Evolutionary conservation across 2,888 invertebrate genomes (phyloP).

Genomic region (Parapristionchus giblindavisi): DNA sequence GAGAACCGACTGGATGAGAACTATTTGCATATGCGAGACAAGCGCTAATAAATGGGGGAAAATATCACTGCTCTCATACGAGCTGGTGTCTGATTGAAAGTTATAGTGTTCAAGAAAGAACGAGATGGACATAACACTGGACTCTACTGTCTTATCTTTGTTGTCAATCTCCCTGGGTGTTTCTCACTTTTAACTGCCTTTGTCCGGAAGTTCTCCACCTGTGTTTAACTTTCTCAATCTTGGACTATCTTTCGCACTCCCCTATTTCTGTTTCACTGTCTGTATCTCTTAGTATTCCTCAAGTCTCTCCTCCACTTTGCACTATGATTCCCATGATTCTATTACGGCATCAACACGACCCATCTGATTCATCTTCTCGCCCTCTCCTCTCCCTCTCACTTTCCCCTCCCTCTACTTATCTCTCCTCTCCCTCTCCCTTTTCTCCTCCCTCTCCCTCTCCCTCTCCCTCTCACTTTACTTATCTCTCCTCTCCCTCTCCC

Average conservation of each 20-base stretch:
- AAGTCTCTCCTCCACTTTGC: background rate
- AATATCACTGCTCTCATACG: no score
- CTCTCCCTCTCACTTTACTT: background rate
- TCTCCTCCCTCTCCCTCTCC: background rate
- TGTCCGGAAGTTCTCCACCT: constrained; percentile 1
- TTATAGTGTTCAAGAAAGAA: no score
- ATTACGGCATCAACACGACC: background rate
- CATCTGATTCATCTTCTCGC: background rate
- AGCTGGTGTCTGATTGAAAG: no score
- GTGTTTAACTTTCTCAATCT: background rate
- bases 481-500: background rate
- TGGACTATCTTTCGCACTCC: background rate
- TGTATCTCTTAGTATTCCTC: background rate
- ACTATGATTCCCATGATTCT: background rate
- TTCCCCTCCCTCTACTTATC: background rate
- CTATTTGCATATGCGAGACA: no score
- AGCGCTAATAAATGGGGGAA: no score
- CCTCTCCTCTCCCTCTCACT: background rate
- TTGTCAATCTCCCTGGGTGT: background rate
- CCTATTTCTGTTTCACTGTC: background rate
- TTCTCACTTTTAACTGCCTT: constrained; percentile 21
- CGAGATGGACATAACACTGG: no score
- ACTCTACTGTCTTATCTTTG: background rate
- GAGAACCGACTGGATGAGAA: no score
- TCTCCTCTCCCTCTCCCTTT: background rate